Evolutionary conservation across 2,113 vertebrate species (phyloP), one percentile per base, ranked within the genome.

Genomic region (Struthidea cinerea): DNA sequence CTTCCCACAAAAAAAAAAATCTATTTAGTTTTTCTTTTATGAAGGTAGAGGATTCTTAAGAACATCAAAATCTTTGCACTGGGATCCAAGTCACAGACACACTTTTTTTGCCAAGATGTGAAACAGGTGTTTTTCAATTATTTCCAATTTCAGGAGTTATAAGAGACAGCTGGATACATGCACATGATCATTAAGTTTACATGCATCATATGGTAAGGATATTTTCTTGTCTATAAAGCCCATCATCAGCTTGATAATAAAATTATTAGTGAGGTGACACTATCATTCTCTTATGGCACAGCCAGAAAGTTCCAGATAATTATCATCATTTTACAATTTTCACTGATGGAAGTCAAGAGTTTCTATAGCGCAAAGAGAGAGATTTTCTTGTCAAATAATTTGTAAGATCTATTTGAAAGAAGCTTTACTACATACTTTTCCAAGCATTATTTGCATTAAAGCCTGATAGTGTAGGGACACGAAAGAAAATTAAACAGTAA

Each of bases 331-430:
- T 94, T 63, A 86, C 68, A 88, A 5, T 88, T 88, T 79, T 74
- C 39, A 46, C 30, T 93, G 68, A 88, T 41, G 42, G 42, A 83
- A 95, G 71, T 67, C 79, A 67, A 90, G 71, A 85, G 68, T 94
- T 95, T 93, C 87, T 74, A 64, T 37, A 50, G 68, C 27, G 23
- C 64, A 86, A 42, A 73, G 20, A 71, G 16, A 83, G 26, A 95
- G 1, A 90, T 94, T 95, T 94, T 87, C 92, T 84, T 89, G 83
- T 77, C 71, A 92, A 88, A 94, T 84, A 12, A 83, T 91, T 77
- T 79, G 15, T 60, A 76, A 88, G 70, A 86, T 23, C 39, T 73
- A 37, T 74, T 84, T 83, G 55, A 88, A 90, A 80, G 55, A 80
- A 83, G 75, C 41, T 83, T 93, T 74, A 35, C 63, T 77, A 59